These are phyloP conservation scores for Dicaeum eximium DNA, from an alignment of 2,113 vertebrate species.

Conservation along the genomic window DNA sequence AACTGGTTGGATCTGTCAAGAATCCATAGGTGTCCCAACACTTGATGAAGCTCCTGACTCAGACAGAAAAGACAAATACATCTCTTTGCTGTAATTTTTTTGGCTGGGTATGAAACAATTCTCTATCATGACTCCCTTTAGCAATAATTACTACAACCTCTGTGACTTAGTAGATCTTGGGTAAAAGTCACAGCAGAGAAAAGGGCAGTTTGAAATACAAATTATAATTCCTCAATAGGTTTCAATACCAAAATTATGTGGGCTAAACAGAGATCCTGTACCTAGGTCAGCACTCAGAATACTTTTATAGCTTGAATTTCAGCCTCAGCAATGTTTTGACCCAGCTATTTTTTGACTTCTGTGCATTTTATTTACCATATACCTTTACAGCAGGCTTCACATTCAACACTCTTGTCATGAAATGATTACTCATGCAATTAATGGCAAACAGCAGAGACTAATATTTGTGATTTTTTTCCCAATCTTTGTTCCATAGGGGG, in stretches of 20 bases:
- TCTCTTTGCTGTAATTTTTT: background rate
- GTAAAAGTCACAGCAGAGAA: slow-evolving; percentile 24
- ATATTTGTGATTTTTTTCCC: background rate
- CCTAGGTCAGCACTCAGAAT: background rate
- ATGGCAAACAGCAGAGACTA: slow-evolving; percentile 31
- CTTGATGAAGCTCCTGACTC: background rate
- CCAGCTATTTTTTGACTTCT: background rate
- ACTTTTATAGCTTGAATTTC: background rate
- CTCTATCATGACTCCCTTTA: background rate
- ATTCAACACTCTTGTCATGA: background rate
- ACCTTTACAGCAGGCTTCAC: background rate
- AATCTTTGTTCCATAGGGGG: background rate
- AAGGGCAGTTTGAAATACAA: slow-evolving; percentile 4
- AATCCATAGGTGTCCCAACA: background rate
- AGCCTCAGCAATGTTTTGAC: background rate
- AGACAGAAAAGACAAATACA: background rate
- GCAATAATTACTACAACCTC: background rate
- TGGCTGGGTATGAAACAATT: background rate
- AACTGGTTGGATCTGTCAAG: background rate
- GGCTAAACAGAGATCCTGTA: background rate
- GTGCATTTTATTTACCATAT: slow-evolving; percentile 6
- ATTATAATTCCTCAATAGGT: background rate
- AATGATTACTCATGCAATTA: slow-evolving; percentile 41
- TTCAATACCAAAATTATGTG: background rate
- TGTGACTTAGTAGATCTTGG: slow-evolving; percentile 6